Percentiles rank a stretch among this genome's conserved stretches.
Conservation (phyloP, 2,797 vertebrate species). For the Oophaga sylvatica region DNA sequence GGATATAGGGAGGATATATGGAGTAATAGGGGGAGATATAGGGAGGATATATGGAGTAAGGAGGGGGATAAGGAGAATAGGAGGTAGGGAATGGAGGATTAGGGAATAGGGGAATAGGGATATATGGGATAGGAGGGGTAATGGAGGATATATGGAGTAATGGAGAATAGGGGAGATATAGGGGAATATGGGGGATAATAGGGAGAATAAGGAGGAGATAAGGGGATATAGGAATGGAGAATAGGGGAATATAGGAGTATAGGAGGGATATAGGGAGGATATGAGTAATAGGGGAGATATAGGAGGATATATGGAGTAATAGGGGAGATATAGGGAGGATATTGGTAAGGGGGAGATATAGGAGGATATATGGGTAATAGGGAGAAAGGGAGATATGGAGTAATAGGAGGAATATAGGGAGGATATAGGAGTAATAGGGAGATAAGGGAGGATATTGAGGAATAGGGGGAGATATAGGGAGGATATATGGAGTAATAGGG, state of each 20-base stretch:
- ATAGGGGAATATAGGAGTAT: neutral
- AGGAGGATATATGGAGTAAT: neutral
- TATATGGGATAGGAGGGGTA: neutral
- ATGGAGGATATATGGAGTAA: neutral
- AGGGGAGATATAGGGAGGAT: neutral
- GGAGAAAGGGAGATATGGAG: neutral
- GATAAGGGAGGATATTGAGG: neutral
- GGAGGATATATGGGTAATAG: conserved; percentile 9
- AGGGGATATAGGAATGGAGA: no score
- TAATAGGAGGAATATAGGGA: conserved; percentile 4
- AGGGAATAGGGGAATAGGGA: no score
- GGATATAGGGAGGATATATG: conserved; percentile 7
- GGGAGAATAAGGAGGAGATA: neutral
- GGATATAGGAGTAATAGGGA: neutral
- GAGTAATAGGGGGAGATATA: conserved; percentile 10
- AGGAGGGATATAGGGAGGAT: no score
- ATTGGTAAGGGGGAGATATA: conserved; percentile 33
- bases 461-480: neutral
- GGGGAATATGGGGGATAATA: neutral
- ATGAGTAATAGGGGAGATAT: neutral
- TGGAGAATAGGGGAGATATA: neutral
- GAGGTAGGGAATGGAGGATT: no score
- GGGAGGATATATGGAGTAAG: neutral
- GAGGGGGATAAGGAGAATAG: no score
- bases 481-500: no score